Evolutionary conservation across 2,113 vertebrate genomes (phyloP).

Genomic region (Orycteropus afer): DNA sequence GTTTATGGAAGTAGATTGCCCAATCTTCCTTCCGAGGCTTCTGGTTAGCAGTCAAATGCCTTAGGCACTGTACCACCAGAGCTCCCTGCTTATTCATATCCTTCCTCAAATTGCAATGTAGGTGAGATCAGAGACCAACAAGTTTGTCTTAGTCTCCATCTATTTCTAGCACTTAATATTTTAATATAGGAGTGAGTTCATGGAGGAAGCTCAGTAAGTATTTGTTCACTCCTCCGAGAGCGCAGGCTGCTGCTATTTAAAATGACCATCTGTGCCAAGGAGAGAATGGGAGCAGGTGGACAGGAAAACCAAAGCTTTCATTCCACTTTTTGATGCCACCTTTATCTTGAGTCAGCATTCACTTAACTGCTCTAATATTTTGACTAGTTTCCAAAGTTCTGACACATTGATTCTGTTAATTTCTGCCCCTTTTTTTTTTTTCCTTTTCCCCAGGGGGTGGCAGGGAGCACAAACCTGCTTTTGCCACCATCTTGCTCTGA

Average conservation of each 20-base stretch:
- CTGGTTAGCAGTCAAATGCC: too few relatives aligned
- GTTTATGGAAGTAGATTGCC: too few relatives aligned
- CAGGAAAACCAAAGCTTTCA: background rate
- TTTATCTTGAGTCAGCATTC: background rate
- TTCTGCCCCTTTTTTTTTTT: background rate
- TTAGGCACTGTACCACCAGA: too few relatives aligned
- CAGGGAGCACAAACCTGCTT: background rate
- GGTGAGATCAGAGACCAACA: background rate
- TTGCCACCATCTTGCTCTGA: background rate
- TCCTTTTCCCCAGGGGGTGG: background rate
- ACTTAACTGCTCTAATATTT: background rate
- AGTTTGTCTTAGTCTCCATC: background rate
- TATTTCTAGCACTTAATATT: background rate
- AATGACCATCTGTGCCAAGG: background rate
- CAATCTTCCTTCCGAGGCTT: too few relatives aligned
- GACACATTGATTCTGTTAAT: background rate
- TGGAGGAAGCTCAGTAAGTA: background rate
- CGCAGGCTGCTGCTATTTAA: background rate
- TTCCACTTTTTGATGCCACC: background rate
- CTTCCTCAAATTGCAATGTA: background rate
- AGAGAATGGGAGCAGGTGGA: background rate
- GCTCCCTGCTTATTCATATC: background rate
- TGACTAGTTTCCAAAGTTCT: background rate
- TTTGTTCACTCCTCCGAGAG: background rate
- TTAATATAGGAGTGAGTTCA: background rate